Conservation (phyloP, 2,888 invertebrate genomes). For the Pristionchus arcanus region DNA sequence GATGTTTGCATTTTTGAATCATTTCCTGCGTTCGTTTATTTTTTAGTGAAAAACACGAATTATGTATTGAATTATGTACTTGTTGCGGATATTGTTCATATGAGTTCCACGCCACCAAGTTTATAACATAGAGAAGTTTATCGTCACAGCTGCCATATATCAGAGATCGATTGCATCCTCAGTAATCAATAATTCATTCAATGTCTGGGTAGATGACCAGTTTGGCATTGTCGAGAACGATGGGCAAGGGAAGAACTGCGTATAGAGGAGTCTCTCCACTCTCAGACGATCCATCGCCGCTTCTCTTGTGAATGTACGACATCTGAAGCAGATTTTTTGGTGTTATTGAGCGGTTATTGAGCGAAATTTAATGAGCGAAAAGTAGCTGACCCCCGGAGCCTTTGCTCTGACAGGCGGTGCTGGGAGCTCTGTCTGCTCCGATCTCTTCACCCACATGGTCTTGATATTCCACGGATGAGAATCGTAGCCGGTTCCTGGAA, state of each 20-base stretch:
- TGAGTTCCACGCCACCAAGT: too few relatives aligned
- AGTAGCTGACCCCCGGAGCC: not conserved
- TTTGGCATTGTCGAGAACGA: not conserved
- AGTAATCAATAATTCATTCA: not conserved
- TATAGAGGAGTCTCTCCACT: too few relatives aligned
- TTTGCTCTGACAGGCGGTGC: not conserved
- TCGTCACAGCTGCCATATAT: not conserved
- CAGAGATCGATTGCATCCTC: not conserved
- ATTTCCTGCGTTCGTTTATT: too few relatives aligned
- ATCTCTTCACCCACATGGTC: not conserved
- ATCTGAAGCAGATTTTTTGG: not conserved
- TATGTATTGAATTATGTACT: too few relatives aligned
- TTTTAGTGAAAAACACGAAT: too few relatives aligned
- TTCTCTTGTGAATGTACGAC: not conserved
- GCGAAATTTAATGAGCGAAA: too few relatives aligned
- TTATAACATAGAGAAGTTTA: too few relatives aligned
- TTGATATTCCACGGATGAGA: not conserved
- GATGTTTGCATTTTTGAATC: too few relatives aligned
- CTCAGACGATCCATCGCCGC: not conserved
- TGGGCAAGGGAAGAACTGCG: not conserved
- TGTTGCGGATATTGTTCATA: too few relatives aligned
- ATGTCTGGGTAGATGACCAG: not conserved
- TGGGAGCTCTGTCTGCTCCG: not conserved
- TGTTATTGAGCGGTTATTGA: too few relatives aligned
- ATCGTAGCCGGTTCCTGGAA: not conserved